Evolutionary conservation across 2,888 invertebrate species (phyloP), one percentile per base, ranked within the genome.

Genomic region (Aporophyla nigra): DNA sequence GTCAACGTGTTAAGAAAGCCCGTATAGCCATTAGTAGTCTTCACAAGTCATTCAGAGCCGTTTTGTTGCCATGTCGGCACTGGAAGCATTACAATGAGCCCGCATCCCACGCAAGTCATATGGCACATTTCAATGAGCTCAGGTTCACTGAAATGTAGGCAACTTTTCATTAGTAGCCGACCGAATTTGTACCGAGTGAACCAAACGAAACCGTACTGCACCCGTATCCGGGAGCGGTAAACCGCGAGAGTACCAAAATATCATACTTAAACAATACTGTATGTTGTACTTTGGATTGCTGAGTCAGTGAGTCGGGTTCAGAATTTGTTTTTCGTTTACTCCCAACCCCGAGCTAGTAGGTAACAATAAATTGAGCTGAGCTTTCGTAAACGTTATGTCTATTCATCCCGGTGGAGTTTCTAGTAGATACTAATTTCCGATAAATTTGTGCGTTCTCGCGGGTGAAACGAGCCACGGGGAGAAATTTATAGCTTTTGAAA

Each of bases 401-500:
- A 90, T 90, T 89, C 90, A 91, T 88, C 86, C 89, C 90, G 83
- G 81, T 87, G 89, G 92, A 94, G 92, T 94, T 93, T 90, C 91
- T 91, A 92, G 89, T 88, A 90, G 90, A 91, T 92, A 94, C 95
- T 96, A 96, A 95, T 96, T 96, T 95, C 94, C 94, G 93, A 95
- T 96, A 95, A 95, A 95, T 95, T 95, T 94, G 93, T 93, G 94
- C 93, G 93, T 94, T 94, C 93, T 94, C 93, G 93, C 93, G 93
- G 90, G 93, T 93, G 93, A 93, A 95, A 95, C 94, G 95, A 95
- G 93, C 92, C 93, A 91, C 91, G 89, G 90, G 87, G 91, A 88
- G 91, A 93, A 95, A 95, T 95, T 95, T 96, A 96, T 95, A 92
- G 94, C 93, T 92, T 94, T 94, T 90, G 93, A 94, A 95, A 93